Evolutionary conservation across 2,113 vertebrate species (phyloP).

Genomic region (Diglossa brunneiventris): DNA sequence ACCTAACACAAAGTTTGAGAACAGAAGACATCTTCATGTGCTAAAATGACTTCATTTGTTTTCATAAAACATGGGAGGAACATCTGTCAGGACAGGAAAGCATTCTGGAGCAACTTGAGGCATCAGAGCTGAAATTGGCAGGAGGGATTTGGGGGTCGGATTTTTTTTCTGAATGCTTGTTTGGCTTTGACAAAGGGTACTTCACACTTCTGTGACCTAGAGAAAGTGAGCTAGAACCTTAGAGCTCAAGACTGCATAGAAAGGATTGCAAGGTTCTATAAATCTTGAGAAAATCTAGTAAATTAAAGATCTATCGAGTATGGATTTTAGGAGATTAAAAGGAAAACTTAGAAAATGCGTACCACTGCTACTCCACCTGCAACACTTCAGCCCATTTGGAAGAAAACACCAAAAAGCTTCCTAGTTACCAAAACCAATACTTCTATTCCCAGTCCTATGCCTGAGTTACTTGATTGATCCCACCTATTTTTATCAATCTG

Average conservation of each 20-base stretch:
- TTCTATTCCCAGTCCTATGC: neutral
- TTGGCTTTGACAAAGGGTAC: neutral
- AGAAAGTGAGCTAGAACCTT: neutral
- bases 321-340: neutral
- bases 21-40: conserved; percentile 54
- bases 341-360: neutral
- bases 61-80: conserved; percentile 42
- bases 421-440: neutral
- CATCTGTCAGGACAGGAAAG: conserved; percentile 35
- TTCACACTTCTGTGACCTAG: neutral
- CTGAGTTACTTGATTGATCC: neutral
- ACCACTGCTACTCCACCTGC: neutral
- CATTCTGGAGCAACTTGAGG: neutral
- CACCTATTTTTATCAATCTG: neutral
- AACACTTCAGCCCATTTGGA: neutral
- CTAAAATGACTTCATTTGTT: conserved; percentile 54
- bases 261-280: neutral
- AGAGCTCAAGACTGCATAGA: neutral
- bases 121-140: neutral
- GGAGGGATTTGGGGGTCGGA: neutral
- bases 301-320: neutral
- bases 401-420: neutral
- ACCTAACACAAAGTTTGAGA: conserved; percentile 27
- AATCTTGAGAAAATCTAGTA: neutral
- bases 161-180: neutral